Percentiles rank a stretch among this genome's conserved stretches.
phyloP scores from a whole-genome alignment of 2,888 invertebrate species.

The Drosophila putrida region DNA sequence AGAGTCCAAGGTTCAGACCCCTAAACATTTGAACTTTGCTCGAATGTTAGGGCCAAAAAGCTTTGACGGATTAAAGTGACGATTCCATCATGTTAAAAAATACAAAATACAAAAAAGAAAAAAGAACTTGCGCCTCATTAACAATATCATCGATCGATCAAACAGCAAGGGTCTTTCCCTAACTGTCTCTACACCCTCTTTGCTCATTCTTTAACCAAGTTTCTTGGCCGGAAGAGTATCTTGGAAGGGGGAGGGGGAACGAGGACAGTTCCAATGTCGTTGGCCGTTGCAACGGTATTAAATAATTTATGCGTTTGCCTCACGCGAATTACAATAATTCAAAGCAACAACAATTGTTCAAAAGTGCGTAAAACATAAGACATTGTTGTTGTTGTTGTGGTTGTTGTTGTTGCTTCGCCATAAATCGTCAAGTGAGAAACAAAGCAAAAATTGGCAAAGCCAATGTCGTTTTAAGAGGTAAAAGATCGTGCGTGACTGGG shows the following conservation, averaged over 20 bases:
- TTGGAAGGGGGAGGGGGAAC: slow-evolving; percentile 1
- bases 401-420: slow-evolving; percentile 42
- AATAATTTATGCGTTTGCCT: slow-evolving; percentile 67
- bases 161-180: slow-evolving; percentile 4
- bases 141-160: slow-evolving; percentile 70
- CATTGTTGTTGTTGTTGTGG: slow-evolving; percentile 9
- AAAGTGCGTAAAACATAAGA: slow-evolving; percentile 58
- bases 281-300: slow-evolving; percentile 54
- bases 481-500: slow-evolving; percentile 67
- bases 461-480: slow-evolving; percentile 68
- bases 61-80: slow-evolving; percentile 47
- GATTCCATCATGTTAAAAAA: slow-evolving; percentile 49
- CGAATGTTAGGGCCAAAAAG: slow-evolving; percentile 32
- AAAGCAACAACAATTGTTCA: slow-evolving; percentile 39
- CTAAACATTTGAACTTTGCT: slow-evolving; percentile 62
- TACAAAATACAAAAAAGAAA: slow-evolving; percentile 29
- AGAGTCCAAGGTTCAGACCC: slow-evolving; percentile 62
- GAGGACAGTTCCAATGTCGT: slow-evolving; percentile 41
- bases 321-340: slow-evolving; percentile 66
- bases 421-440: slow-evolving; percentile 63
- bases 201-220: neutral
- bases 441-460: slow-evolving; percentile 74
- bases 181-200: neutral
- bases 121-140: slow-evolving; percentile 59
- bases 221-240: slow-evolving; percentile 5